Evolutionary conservation across 2,797 vertebrate genomes (phyloP).

Genomic region (Rhinella marina): DNA sequence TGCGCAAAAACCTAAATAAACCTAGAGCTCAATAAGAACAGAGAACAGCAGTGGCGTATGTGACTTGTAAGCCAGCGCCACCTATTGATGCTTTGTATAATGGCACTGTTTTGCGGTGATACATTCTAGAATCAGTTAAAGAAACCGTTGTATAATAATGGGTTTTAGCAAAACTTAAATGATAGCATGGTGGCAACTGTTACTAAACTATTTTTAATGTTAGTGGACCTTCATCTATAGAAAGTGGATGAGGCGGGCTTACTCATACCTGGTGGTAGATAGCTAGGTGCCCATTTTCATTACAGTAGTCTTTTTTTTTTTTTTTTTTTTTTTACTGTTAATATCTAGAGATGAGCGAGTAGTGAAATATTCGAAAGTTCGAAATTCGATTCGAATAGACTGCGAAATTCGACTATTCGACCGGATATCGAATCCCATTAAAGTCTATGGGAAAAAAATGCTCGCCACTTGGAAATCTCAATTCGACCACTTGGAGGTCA

Average conservation of each 20-base stretch:
- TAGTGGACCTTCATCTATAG: neutral
- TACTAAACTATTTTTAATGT: neutral
- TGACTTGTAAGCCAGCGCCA: conserved; percentile 71
- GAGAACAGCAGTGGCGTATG: neutral
- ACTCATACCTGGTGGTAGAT: neutral
- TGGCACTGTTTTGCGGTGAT: neutral
- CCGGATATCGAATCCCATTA: too few species aligned
- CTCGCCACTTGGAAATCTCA: too few species aligned
- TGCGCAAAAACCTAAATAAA: neutral
- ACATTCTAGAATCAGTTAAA: neutral
- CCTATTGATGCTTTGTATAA: conserved; percentile 67
- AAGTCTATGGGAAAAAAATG: too few species aligned
- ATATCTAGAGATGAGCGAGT: too few species aligned
- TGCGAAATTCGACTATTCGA: too few species aligned
- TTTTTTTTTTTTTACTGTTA: too few species aligned
- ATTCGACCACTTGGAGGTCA: too few species aligned
- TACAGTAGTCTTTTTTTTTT: too few species aligned
- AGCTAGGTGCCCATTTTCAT: too few species aligned
- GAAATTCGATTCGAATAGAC: too few species aligned
- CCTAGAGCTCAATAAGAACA: neutral
- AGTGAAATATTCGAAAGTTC: too few species aligned
- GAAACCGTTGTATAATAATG: neutral
- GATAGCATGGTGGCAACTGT: neutral
- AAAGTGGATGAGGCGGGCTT: neutral
- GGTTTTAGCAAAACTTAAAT: neutral